phyloP scores from a whole-genome alignment of 2,113 vertebrate species.

The Sapajus apella region DNA sequence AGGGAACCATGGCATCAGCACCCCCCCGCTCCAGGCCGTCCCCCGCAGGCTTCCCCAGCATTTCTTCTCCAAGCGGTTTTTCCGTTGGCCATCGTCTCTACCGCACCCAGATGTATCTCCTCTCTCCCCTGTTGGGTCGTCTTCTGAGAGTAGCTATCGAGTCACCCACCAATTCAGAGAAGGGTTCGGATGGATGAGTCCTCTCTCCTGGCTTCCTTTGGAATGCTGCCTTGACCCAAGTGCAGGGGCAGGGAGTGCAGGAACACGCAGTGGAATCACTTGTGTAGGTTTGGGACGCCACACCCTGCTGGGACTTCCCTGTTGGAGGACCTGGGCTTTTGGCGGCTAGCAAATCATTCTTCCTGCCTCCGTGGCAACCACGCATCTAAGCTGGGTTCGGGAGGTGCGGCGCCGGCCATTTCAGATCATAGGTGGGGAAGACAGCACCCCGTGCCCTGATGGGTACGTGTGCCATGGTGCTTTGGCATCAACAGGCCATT shows the following conservation, averaged over 20 bases:
- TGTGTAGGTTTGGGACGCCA: background rate
- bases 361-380: background rate
- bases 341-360: background rate
- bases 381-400: background rate
- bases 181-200: background rate
- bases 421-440: background rate
- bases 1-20: background rate
- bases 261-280: no score
- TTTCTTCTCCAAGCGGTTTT: background rate
- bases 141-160: background rate
- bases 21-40: no score
- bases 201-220: background rate
- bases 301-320: background rate
- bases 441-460: background rate
- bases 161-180: background rate
- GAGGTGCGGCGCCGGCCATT: background rate
- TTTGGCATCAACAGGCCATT: background rate
- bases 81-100: background rate
- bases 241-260: background rate
- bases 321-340: background rate
- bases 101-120: background rate
- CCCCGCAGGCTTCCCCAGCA: fast-evolving
- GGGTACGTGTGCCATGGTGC: no score
- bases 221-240: background rate
- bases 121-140: background rate